Evolutionary conservation across 2,797 vertebrate species (phyloP), one percentile per base, ranked within the genome.

Genomic region (Allobates femoralis): DNA sequence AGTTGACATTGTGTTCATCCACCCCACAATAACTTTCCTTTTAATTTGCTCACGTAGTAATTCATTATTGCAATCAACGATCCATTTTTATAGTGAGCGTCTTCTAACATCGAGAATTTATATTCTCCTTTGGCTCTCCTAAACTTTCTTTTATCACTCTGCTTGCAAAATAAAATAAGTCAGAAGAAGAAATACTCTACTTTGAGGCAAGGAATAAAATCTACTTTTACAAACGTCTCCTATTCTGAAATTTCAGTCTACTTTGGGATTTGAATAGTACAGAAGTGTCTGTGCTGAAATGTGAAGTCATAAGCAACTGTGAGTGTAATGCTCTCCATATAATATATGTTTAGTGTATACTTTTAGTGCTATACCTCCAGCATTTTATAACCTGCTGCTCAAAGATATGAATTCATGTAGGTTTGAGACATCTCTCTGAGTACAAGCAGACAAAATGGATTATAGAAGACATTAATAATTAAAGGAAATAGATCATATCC

Each of bases 321-420:
- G 50, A 55, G 73, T n/a, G 7, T 56, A 71, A 82, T 56, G 66
- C 51, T 82, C 73, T 83, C 53, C 51, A 83, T 41, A 71, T 82
- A 79, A 80, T 80, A 66, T 80, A 73, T 82, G 67, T 83, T 56
- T 73, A 73, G 50, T 82, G 53, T 58, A 82, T 16, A 82, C 53
- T 56, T 73, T 46, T 74, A 74, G 32, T 83, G 67, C 53, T 60
- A 60, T 73, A 71, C 30, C 67, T 83, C 21, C 56, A 34, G 67
- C 53, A 46, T 83, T 83, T 83, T 56, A 82, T 56, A 73, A 26
- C 28, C 51, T 37, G 30, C 67, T 41, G 64, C 6, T 56, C 28
- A 55, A n/a, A 15, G n/a, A 71, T 51, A 82, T 82, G 80, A 82
- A 56, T 71, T 15, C 50, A 26, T 46, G 55, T 5, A 16, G 53